Base-by-base conservation (phyloP, 2,888 invertebrate genomes). In the Rhagonycha lutea region DNA sequence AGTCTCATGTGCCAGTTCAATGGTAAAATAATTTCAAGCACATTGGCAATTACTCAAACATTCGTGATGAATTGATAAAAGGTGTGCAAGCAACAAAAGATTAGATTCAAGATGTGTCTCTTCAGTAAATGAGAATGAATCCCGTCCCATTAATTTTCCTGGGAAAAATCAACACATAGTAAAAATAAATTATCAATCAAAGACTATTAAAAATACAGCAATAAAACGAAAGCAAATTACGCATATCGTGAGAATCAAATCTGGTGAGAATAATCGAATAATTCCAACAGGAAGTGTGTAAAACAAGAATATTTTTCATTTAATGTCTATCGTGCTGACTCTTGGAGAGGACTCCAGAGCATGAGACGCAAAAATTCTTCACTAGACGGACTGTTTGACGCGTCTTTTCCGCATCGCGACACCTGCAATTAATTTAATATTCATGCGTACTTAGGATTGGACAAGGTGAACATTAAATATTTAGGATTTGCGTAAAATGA, bases 321-420 rank as follows among this genome's bases (percentile, higher is more conserved):
- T 14, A 61, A 63, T 12, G 63, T 71, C 65, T 71, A 47, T 68
- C 68, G 47, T 47, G 47, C 3, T 28, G 28, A 67, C 67, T 72
- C 61, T 9, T 10, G 11, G 23, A 28, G 14, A 47, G 61, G 72
- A 68, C 68, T 65, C 63, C 63, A 24, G 18, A 18, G 72, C 23
- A 68, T 47, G 47, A 47, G 47, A 47, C 47, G n/a, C 68, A 72
- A 72, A 72, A 61, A 65, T 65, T 65, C n/a, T 26, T 65, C 29
- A 12, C 23, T 28, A 72, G 72, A 72, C 72, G 72, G 72, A 68
- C 72, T 47, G 28, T 26, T 72, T 67, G 72, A 72, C 72, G 72
- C 72, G 68, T 61, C 63, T 28, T 32, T 71, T 71, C 71, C 71
- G 61, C 72, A 29, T 72, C 61, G 28, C 68, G 68, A 68, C 72